Evolutionary conservation across 2,797 vertebrate genomes (phyloP).

Genomic region (Austrolebias charrua): DNA sequence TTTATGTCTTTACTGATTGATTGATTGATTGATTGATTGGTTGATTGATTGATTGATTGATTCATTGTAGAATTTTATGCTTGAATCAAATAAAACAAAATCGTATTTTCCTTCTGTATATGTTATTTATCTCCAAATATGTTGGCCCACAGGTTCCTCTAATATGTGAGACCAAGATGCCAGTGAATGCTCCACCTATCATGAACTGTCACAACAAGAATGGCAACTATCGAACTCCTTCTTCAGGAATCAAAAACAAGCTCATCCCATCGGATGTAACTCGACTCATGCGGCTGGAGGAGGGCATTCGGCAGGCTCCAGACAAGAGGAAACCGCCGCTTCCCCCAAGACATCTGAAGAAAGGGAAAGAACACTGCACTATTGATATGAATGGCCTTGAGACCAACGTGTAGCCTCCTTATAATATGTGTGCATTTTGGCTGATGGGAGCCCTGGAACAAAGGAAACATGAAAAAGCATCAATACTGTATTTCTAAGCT

Average conservation of each 20-base stretch:
- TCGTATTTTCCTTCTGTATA: too few relatives aligned
- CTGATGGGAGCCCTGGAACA: conserved; percentile 5
- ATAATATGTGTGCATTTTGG: not conserved
- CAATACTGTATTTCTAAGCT: not conserved
- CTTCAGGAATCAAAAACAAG: conserved; percentile 63
- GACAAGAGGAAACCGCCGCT: conserved; percentile 76
- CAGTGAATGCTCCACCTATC: conserved; percentile 78
- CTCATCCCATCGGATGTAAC: conserved; percentile 79
- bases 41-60: too few relatives aligned
- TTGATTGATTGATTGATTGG: too few relatives aligned
- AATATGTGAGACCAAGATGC: conserved; percentile 87
- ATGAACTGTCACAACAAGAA: conserved; percentile 92
- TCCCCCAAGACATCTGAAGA: conserved; percentile 78
- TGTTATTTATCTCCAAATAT: too few relatives aligned
- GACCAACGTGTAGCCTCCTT: conserved; percentile 83
- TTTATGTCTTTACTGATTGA: not conserved
- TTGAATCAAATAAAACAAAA: too few relatives aligned
- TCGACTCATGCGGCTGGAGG: conserved; percentile 89
- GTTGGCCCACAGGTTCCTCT: conserved; percentile 78
- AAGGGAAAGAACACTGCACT: conserved; percentile 86
- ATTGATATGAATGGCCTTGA: conserved; percentile 96
- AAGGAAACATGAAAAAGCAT: not conserved
- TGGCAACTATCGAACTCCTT: conserved; percentile 82
- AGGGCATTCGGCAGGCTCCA: conserved; percentile 76
- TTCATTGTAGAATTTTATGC: too few relatives aligned